phyloP scores from a whole-genome alignment of 1,140 invertebrate species.

The Choristoneura fumiferana region DNA sequence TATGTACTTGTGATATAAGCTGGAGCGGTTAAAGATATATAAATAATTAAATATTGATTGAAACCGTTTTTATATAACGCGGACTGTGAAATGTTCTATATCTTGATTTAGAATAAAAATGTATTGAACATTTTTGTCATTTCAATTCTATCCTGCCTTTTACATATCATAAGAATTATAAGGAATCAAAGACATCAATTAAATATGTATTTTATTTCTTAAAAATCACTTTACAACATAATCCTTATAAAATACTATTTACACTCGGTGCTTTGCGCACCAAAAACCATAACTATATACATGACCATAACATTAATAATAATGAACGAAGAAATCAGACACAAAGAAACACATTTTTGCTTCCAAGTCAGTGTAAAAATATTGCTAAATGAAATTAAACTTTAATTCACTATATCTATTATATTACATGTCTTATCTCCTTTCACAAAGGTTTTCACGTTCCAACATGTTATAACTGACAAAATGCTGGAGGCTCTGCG shows the following conservation, averaged over 20 bases:
- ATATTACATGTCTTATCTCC: no score
- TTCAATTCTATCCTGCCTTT: not conserved
- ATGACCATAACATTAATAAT: not conserved
- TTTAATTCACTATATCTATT: no score
- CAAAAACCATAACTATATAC: constrained; percentile 15
- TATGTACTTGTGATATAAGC: constrained; percentile 4
- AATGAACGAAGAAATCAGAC: no score
- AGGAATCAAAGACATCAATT: not conserved
- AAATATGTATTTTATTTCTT: constrained; percentile 11
- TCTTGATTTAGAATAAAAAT: constrained; percentile 9
- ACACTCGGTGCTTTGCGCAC: not conserved
- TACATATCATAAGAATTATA: no score
- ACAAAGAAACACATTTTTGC: no score
- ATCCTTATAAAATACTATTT: constrained; percentile 21
- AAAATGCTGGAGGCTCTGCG: no score
- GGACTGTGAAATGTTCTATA: constrained; percentile 10
- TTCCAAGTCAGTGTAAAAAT: no score
- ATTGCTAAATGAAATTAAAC: no score
- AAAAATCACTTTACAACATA: constrained; percentile 27
- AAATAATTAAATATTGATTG: not conserved
- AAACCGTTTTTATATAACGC: constrained; percentile 3
- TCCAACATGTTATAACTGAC: no score
- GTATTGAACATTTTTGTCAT: not conserved
- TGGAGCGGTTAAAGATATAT: constrained; percentile 2
- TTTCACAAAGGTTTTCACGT: no score